Base-by-base conservation (phyloP, 2,113 vertebrate species). In the Blennius ocellaris region DNA sequence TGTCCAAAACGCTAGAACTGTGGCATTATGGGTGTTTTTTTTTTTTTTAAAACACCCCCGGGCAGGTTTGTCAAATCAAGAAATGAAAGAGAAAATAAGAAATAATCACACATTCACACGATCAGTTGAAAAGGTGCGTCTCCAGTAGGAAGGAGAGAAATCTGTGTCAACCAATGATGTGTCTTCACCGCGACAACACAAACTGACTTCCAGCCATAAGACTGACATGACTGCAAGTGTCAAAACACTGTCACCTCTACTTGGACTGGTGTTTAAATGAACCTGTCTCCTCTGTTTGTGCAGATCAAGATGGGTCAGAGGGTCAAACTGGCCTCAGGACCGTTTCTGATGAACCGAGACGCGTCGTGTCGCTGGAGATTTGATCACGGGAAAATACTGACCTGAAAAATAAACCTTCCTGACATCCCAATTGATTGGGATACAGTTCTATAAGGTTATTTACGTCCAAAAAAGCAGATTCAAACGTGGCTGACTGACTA, bases 171-270 rank as follows among this genome's bases (percentile, higher is more conserved):
- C 11, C 5, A 0, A 3, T 37, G 38, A 58, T 16, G 45, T 21
- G 48, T 45, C 47, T 8, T 44, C 17, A 41, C 16, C 30, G n/a
- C 50, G 11, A 62, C 43, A 8, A 2, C 16, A 5, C 6, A 11
- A 39, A 70, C 7, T 53, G 48, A 65, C 40, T 49, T 41, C 54
- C 68, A 50, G 41, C 3, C 9, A 21, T 16, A 45, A 54, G 44
- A 58, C 60, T 47, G 21, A 60, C 14, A 39, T 16, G 43, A 54
- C 7, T 55, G 0, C 5, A 38, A 6, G 59, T 51, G 56, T 79
- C 49, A 57, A 69, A 76, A 82, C 62, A 30, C 15, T 55, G 66
- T 60, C 50, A 52, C 36, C 39, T 63, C 41, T 11, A 36, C 41
- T 15, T 58, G 59, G 54, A 45, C 40, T 2, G 0, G 3, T 6